Evolutionary conservation across 1,140 invertebrate genomes (phyloP), one percentile per base, ranked within the genome.

Genomic region (Leptestheria dahalacensis): DNA sequence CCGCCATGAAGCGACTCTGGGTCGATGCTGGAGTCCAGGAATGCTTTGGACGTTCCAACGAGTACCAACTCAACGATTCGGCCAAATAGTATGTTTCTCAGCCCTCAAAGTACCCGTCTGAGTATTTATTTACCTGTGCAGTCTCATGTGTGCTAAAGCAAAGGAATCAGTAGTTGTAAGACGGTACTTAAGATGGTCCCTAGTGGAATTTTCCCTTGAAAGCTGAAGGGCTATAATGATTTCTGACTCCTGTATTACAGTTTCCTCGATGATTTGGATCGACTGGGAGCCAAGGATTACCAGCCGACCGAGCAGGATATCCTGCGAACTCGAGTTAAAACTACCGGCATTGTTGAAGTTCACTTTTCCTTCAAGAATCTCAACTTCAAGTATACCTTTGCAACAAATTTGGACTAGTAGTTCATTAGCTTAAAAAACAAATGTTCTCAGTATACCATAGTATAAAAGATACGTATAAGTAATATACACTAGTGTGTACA

Each of bases 41-140:
- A 60, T 95, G 91, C 70, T 82, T 83, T 65, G 66, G 73, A 6
- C 69, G 92, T 59, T 91, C 88, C 3, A 75, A 89, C 62, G 91
- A 96, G 75, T 96, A 93, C 75, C 89, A 93, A 69, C 75, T 96
- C 15, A 96, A 96, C 72, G 91, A 96, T 73, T 96, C 91, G 33
- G 91, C 92, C 64, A 84, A 88, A 60, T 95, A 95, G 73, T 89
- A 88, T 70, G 20, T 20, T 28, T 33, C 48, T 2, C 57, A 48
- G 60, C 28, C 46, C 11, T 12, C n/a, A 47, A 47, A 47, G n/a
- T 47, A 47, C n/a, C 11, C 11, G 11, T n/a, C 11, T 47, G 46
- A n/a, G 46, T 12, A n/a, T 47, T 47, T 47, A 47, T 12, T 47
- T 47, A 47, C n/a, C n/a, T 12, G 46, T 47, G 46, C 11, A 47